Evolutionary conservation across 2,888 invertebrate genomes (phyloP), one percentile per base, ranked within the genome.

Genomic region (Amaurobius ferox): DNA sequence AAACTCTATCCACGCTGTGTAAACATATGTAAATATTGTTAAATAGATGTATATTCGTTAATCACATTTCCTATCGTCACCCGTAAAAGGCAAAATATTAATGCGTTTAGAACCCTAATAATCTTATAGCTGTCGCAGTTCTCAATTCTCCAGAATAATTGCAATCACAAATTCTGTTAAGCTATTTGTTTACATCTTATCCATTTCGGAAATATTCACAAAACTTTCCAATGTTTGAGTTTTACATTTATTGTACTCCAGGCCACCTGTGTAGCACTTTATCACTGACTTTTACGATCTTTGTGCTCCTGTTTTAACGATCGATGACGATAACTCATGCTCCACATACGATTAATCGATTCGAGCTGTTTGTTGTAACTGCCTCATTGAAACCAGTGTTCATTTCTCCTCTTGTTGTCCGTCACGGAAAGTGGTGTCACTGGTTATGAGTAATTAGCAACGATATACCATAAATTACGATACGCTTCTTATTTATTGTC

Each of bases 251-350:
- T 2, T 44, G 6, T 16, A 13, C 6, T 44, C 44, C 16, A 1
- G 16, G 16, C 44, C 44, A 44, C 44, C 44, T 44, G 44, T 44
- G 44, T 16, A 16, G 2, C 55, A n/a, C 23, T 23, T 55, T 6
- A 55, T 5, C 11, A 23, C 6, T 23, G 23, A 23, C 55, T 19
- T 55, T 55, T 23, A 23, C 11, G 55, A 55, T 55, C 19, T 55
- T n/a, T 23, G 23, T 23, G 19, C 11, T 7, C 55, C 5, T 23
- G 16, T 23, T 55, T 35, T 7, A 35, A 16, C 55, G 55, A 55
- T 55, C 55, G 23, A 55, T 55, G 55, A 23, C 55, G 11, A 55
- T 55, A 55, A 55, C 55, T 55, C 55, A 55, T 55, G 55, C 23
- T 19, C 11, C 23, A 55, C 19, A 3, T 23, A 55, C 23, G 23